Percentiles rank a stretch among this genome's conserved stretches.
These are phyloP conservation scores for Mesorhabditis sp. DNA, from an alignment of 2,888 invertebrate species.

Conservation along the genomic window DNA sequence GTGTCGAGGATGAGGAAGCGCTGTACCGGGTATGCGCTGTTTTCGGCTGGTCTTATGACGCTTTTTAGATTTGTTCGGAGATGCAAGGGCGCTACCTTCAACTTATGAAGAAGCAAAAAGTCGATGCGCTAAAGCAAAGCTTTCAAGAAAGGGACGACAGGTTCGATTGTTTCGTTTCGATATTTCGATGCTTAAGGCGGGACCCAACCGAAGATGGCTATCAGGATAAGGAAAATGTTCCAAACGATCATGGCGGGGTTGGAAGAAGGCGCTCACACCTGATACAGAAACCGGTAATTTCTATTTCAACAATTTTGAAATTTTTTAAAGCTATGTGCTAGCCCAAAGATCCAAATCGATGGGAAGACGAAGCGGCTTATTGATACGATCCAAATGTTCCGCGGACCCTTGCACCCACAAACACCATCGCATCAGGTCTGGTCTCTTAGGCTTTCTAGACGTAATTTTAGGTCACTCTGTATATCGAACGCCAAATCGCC, in stretches of 20 bases:
- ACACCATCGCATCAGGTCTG: neutral
- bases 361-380: neutral
- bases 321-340: no score
- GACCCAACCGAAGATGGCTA: no score
- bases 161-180: no score
- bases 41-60: neutral
- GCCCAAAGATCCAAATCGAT: neutral
- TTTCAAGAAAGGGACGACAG: no score
- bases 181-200: no score
- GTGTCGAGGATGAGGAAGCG: conserved; percentile 27
- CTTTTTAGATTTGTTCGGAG: conserved; percentile 38
- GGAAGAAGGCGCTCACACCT: no score
- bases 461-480: neutral
- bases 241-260: no score
- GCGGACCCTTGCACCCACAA: neutral
- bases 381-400: neutral
- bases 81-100: conserved; percentile 35
- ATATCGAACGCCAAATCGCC: no score
- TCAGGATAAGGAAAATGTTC: no score
- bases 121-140: conserved; percentile 28
- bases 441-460: neutral
- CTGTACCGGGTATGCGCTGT: conserved; percentile 27
- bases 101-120: conserved; percentile 27
- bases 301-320: no score
- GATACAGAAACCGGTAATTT: no score